These are phyloP conservation scores for Eumacrocentrus americanus DNA, from an alignment of 2,888 invertebrate genomes.

Conservation along the genomic window DNA sequence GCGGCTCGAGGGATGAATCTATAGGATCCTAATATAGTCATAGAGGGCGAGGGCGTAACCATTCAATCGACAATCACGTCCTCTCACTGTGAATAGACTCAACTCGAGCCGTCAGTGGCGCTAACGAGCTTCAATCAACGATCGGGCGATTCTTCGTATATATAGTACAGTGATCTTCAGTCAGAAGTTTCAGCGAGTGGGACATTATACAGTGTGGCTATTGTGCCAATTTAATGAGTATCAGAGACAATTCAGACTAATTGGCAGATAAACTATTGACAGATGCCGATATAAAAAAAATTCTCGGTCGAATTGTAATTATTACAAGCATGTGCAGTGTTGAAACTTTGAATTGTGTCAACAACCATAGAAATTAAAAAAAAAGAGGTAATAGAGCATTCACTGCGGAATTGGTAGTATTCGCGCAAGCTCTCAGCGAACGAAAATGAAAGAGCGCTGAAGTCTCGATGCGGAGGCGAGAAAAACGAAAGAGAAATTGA, in stretches of 20 bases:
- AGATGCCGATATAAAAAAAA: neutral
- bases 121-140: slow-evolving; percentile 34
- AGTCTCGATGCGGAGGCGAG: slow-evolving; percentile 10
- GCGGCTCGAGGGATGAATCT: neutral
- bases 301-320: neutral
- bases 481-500: neutral
- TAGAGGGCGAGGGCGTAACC: slow-evolving; percentile 7
- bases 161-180: neutral
- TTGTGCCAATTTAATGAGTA: too few species aligned
- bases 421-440: neutral
- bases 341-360: too few species aligned
- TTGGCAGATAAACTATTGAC: too few species aligned
- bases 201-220: neutral
- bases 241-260: too few species aligned
- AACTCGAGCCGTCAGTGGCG: slow-evolving; percentile 10
- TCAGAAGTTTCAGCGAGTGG: too few species aligned
- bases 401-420: too few species aligned
- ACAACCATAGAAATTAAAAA: too few species aligned
- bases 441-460: slow-evolving; percentile 15
- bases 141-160: slow-evolving; percentile 22
- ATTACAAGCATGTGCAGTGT: too few species aligned
- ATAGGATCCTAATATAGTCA: neutral
- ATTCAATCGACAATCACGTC: slow-evolving; percentile 21
- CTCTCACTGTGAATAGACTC: slow-evolving; percentile 18
- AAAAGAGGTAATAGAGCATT: neutral